phyloP scores from a whole-genome alignment of 2,888 invertebrate species.

The Seira sanloemensis region DNA sequence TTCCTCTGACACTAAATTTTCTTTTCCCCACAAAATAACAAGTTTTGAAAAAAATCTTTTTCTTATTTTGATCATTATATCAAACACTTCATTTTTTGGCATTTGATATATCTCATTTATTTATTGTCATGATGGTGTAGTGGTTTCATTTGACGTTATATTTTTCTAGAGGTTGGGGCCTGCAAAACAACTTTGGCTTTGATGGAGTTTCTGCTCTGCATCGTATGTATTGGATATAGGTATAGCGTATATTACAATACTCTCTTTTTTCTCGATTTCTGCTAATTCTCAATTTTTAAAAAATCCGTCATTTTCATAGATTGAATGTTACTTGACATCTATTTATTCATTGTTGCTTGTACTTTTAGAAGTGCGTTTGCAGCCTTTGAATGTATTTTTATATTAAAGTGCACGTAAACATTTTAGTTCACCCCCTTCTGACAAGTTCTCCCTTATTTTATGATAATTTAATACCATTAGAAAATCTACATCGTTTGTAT shows the following conservation, averaged over 20 bases:
- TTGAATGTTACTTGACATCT: background rate
- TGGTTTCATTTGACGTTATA: background rate
- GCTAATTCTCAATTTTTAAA: background rate
- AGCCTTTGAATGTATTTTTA: background rate
- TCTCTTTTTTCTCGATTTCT: background rate
- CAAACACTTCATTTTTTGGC: constrained; percentile 61
- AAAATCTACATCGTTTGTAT: no score
- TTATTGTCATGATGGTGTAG: constrained; percentile 58
- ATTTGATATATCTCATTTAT: constrained; percentile 60
- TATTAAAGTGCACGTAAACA: background rate
- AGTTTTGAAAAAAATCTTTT: constrained; percentile 42
- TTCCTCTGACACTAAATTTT: constrained; percentile 45
- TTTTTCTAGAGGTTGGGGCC: background rate
- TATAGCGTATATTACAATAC: background rate
- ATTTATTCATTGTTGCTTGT: background rate
- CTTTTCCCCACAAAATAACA: constrained; percentile 45
- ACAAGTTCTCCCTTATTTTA: constrained; percentile 7
- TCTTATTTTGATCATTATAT: constrained; percentile 57
- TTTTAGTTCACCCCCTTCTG: constrained; percentile 19
- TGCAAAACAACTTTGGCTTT: background rate
- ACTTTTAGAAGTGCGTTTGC: background rate
- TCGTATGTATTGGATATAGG: no score
- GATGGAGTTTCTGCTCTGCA: background rate
- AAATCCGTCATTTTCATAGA: background rate
- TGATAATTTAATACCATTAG: constrained; percentile 14